Evolutionary conservation across 2,888 invertebrate species (phyloP).

Genomic region (Heliconius aoede): DNA sequence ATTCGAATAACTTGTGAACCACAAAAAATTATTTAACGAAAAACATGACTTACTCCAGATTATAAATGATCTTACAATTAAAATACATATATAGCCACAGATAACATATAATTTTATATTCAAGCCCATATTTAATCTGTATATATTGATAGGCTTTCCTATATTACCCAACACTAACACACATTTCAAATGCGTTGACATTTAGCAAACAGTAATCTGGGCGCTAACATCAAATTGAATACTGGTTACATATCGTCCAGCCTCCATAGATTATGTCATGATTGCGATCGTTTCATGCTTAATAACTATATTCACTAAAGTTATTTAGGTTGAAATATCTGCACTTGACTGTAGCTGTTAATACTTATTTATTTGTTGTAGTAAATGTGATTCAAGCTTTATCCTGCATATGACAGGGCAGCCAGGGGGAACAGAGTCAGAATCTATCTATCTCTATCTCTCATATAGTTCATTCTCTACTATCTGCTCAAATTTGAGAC

Average conservation of each 20-base stretch:
- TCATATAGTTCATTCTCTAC: no score
- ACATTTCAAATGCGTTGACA: conserved; percentile 35
- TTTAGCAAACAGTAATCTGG: conserved; percentile 31
- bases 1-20: neutral
- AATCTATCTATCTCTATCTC: no score
- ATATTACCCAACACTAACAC: conserved; percentile 5
- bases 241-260: conserved; percentile 23
- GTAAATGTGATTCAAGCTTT: neutral
- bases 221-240: conserved; percentile 22
- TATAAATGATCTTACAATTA: neutral
- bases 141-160: conserved; percentile 17
- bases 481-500: neutral
- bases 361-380: neutral
- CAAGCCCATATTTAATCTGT: neutral
- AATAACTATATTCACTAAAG: conserved; percentile 6
- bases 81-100: neutral
- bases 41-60: neutral
- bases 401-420: no score
- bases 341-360: neutral
- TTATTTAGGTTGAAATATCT: neutral
- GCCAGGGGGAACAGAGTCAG: no score
- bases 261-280: conserved; percentile 27
- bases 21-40: neutral
- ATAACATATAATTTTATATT: conserved; percentile 3
- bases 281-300: conserved; percentile 28